Evolutionary conservation across 2,113 vertebrate genomes (phyloP), one percentile per base, ranked within the genome.

Genomic region (Proteles cristata): DNA sequence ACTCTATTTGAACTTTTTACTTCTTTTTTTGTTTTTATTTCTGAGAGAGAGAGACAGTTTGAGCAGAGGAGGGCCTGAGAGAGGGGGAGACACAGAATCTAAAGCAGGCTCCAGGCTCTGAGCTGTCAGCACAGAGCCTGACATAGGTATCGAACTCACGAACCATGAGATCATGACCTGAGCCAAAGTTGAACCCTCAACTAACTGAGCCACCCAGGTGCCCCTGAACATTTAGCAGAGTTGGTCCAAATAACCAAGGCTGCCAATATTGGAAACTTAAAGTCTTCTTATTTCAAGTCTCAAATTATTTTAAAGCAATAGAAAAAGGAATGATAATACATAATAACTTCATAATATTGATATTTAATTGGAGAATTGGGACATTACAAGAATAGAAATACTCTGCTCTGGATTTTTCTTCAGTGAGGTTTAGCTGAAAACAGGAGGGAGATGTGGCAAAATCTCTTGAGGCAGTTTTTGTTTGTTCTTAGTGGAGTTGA

Each of bases 241-340:
- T 39, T 81, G 4, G 12, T 53, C 61, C 83, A 96, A 61, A 90
- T 71, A 65, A 77, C 43, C 17, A 55, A 63, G 31, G 2, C 17
- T 39, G 28, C 26, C 73, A 58, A 17, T 69, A 63, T 7, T 87
- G 12, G 53, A 93, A 66, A 88, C 25, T 35, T 1, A 15, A 82
- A 91, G 35, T 61, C 39, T 33, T 92, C 58, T 84, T 84, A 50
- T 74, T 73, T 92, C 45, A 86, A 86, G 16, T 58, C 12, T 79
- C 28, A 76, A 90, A 93, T 50, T 93, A 35, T 50, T 96, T 63
- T 79, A 79, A 95, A 81, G 39, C 71, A 88, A 55, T 43, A 80
- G 8, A 4, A 43, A 96, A 84, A n/a, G 6, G 39, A 66, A 63
- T 53, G 4, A 39, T 89, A 65, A 77, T 85, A 12, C 19, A 79